Percentiles rank a stretch among this genome's conserved stretches.
Evolutionary conservation across 2,888 invertebrate genomes (phyloP).

Genomic region (Mongoloraphidia duomilia): DNA sequence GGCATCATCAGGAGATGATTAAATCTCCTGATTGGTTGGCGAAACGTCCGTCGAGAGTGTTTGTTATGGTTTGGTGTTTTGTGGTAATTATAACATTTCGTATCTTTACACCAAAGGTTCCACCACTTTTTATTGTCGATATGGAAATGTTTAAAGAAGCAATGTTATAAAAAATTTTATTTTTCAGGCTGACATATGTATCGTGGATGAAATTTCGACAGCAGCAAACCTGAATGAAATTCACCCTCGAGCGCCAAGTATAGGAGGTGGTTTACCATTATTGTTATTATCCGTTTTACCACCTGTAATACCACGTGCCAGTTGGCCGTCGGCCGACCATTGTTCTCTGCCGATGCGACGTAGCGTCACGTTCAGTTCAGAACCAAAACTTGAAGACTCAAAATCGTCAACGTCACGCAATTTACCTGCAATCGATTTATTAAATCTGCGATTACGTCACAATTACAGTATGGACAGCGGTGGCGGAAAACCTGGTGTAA

Average conservation of each 20-base stretch:
- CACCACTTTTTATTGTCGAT: too few relatives aligned
- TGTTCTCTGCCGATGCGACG: constrained; percentile 40
- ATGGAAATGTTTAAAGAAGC: too few relatives aligned
- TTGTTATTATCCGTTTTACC: constrained; percentile 56
- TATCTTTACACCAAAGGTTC: too few relatives aligned
- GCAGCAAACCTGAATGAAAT: constrained; percentile 13
- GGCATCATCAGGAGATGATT: too few relatives aligned
- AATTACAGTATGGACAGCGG: constrained; percentile 10
- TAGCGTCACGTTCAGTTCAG: constrained; percentile 50
- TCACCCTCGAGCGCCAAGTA: constrained; percentile 42
- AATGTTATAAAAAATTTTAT: background rate
- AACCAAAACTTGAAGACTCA: constrained; percentile 44
- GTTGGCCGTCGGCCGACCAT: constrained; percentile 61
- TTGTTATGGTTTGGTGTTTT: too few relatives aligned
- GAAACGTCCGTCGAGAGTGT: too few relatives aligned
- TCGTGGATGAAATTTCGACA: constrained; percentile 14
- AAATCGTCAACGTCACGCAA: constrained; percentile 10
- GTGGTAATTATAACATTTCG: too few relatives aligned
- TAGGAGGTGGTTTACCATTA: constrained; percentile 54
- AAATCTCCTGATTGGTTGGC: too few relatives aligned
- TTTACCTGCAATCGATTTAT: constrained; percentile 41
- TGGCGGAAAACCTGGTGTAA: constrained; percentile 15
- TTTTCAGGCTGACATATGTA: constrained; percentile 13
- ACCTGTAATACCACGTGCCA: constrained; percentile 60
- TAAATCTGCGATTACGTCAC: constrained; percentile 33